Evolutionary conservation across 2,888 invertebrate species (phyloP).

Genomic region (Ischnus inquisitorius): DNA sequence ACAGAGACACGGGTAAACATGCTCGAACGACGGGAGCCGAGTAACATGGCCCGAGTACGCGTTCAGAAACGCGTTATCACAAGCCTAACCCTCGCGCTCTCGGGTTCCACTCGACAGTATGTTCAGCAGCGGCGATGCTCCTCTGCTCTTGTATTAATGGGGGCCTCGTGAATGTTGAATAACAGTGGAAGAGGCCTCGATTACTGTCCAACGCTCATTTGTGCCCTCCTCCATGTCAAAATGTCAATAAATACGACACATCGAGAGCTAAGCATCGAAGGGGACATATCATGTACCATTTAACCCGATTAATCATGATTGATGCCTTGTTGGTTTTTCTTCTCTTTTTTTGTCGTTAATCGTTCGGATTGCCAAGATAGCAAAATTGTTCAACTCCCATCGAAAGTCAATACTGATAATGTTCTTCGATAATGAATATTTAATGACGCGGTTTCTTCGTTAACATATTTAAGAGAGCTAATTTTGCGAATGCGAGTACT

Average conservation of each 20-base stretch:
- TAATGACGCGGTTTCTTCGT: not conserved
- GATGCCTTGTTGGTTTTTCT: no score
- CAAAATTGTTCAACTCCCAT: not conserved
- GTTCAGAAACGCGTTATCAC: conserved; percentile 55
- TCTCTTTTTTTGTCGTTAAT: no score
- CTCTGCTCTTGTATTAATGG: conserved; percentile 6
- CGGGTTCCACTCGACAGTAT: conserved; percentile 20
- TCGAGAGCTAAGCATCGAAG: not conserved
- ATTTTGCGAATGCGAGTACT: not conserved
- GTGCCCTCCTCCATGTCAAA: conserved; percentile 14
- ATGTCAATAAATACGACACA: not conserved
- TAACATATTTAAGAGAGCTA: not conserved
- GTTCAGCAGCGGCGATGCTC: not conserved
- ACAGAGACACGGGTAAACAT: conserved; percentile 64
- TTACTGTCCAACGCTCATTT: not conserved
- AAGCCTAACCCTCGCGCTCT: conserved; percentile 17
- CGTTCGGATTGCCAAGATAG: not conserved
- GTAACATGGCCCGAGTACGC: conserved; percentile 51
- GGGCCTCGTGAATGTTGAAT: conserved; percentile 1
- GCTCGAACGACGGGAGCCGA: conserved; percentile 35
- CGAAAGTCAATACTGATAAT: not conserved
- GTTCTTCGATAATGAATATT: not conserved
- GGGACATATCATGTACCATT: no score
- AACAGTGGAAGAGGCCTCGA: not conserved
- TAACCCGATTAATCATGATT: no score